Evolutionary conservation across 2,797 vertebrate genomes (phyloP), one percentile per base, ranked within the genome.

Genomic region (Lateolabrax maculatus): DNA sequence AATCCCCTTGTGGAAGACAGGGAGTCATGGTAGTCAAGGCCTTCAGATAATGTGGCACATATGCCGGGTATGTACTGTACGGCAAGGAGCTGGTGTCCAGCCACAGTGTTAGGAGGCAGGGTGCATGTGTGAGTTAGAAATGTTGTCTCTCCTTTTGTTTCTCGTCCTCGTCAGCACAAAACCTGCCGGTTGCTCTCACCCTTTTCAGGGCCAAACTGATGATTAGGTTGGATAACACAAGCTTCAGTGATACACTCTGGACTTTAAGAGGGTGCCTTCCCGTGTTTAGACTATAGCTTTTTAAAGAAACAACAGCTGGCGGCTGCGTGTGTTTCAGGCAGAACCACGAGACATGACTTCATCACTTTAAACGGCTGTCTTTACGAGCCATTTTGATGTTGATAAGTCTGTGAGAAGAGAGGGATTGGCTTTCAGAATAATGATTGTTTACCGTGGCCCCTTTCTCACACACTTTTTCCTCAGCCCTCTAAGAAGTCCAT

Each of bases 161-260:
- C 56, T 80, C 10, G 34, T 75, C 67, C 56, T 65, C 43, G 36
- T 81, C 67, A 78, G 78, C 79, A 80, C 25, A 74, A 62, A 48
- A 27, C 13, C 43, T 70, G 78, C 82, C 79, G 65, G 63, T 49
- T 74, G 62, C 53, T 67, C 34, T 76, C 34, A 11, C 41, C 70
- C 57, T 61, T 83, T 75, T 23, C 58, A 46, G 71, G 79, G 80
- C 81, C 84, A 85, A 78, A 85, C 78, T 51, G 74, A 53, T 55
- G 36, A 83, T 85, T 75, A 65, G 62, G 78, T 78, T 1, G 23
- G 76, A 84, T 83, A 84, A 89, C 65, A 60, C 25, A 4, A 48
- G 78, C 75, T 77, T 60, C 36, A 37, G 25, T 15, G 12, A n/a
- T 37, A 2, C 71, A 15, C 36, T n/a, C 19, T 21, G 9, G 39